Evolutionary conservation across 2,888 invertebrate genomes (phyloP), one percentile per base, ranked within the genome.

Genomic region (Julus scandinavius): DNA sequence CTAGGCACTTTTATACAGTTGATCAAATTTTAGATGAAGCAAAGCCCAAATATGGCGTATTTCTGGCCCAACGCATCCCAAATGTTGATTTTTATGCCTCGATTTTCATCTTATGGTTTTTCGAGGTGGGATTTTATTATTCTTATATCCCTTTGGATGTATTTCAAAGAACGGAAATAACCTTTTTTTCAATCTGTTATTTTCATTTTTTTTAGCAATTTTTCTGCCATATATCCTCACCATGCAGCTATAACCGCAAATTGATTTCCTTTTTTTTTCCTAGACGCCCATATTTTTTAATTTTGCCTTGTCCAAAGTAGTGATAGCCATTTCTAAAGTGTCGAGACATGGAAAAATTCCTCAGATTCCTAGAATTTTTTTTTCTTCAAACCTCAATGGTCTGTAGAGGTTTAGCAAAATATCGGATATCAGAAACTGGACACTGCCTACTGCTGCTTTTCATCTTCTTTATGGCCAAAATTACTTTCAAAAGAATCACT

Each of bases 1-100:
- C 58, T 17, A 58, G 58, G 58, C 58, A 58, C 29, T 29, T 58
- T 58, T 17, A 17, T 58, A 58, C 58, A 58, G 58, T 17, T 58
- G 58, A 58, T 58, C 58, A 58, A 58, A 17, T 58, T 58, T 58
- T 17, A 17, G 58, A 1, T 58, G 17, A 58, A 58, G 58, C 58
- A 58, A 58, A 58, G 17, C 58, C 58, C 58, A 58, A 58, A 58
- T 13, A 58, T 58, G 58, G 17, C 58, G 58, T 58, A 58, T 17
- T 58, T 58, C 15, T 58, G 58, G 58, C 58, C 58, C 58, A 58
- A 17, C 17, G 9, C 50, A 9, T 50, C 50, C 7, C 50, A 9
- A 50, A 50, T 50, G 58, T 58, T 58, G 58, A 58, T 58, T 17
- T 58, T 58, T 58, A 58, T 58, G 58, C 58, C 58, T 58, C 58